Percentiles rank a stretch among this genome's conserved stretches.
Conservation (phyloP, 2,113 vertebrate species). For the Chamaea fasciata region DNA sequence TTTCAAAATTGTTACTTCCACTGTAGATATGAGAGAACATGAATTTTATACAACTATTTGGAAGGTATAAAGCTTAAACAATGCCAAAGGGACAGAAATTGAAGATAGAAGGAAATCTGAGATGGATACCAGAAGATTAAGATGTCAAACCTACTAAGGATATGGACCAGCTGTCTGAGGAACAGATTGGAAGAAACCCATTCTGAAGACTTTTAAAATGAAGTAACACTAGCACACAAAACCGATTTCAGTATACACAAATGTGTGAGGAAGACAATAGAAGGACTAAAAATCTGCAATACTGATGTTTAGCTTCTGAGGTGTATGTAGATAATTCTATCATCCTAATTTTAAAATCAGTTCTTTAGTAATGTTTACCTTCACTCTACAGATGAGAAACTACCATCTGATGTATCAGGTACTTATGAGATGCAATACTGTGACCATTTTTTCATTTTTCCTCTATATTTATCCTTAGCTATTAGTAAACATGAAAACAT, state of each 20-base stretch:
- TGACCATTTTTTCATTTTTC: not conserved
- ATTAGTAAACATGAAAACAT: not conserved
- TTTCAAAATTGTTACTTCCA: not conserved
- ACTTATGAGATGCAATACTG: not conserved
- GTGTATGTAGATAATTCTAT: not conserved
- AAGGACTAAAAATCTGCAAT: not conserved
- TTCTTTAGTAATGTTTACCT: not conserved
- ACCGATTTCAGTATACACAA: not conserved
- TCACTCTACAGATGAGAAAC: not conserved
- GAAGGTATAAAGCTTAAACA: not conserved
- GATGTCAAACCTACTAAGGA: not conserved
- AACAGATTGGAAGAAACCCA: not conserved
- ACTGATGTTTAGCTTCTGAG: not conserved
- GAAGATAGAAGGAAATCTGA: not conserved
- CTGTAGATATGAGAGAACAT: not conserved
- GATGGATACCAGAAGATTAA: not conserved
- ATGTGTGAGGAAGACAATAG: not conserved
- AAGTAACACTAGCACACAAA: not conserved
- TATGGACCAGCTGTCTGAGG: not conserved
- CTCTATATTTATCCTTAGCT: not conserved
- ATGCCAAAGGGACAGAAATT: not conserved
- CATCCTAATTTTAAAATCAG: not conserved
- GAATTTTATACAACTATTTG: not conserved
- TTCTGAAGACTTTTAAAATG: not conserved
- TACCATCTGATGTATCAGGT: not conserved